Evolutionary conservation across 1,140 invertebrate genomes (phyloP), one percentile per base, ranked within the genome.

Genomic region (Sitophilus oryzae): DNA sequence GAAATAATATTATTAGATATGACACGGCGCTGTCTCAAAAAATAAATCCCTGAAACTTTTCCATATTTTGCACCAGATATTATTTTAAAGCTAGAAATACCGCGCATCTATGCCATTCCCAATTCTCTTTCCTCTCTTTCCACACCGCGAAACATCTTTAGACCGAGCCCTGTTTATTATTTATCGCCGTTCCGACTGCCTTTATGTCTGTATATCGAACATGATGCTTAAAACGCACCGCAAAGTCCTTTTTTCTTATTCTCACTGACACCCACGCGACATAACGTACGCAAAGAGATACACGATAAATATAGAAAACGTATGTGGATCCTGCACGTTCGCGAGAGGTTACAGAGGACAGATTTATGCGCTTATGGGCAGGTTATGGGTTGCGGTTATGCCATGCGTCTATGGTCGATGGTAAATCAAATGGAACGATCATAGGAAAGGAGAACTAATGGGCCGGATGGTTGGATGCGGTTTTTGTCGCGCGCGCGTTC

Each of bases 101-200:
- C n/a, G n/a, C n/a, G n/a, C n/a, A n/a, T n/a, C n/a, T n/a, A n/a
- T n/a, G n/a, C n/a, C n/a, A n/a, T n/a, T n/a, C n/a, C n/a, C n/a
- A 5, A 11, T 30, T 30, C 11, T 30, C 11, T 62, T 60, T 48
- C 47, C 60, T 64, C 59, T 64, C 58, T 57, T 59, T 59, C 50
- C 52, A 51, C n/a, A 47, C 40, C 43, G n/a, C 51, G 63, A 56
- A 52, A 46, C 36, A 56, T 19, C 49, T 42, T 49, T 50, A 45
- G 44, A 47, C 38, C 15, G 58, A 50, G 37, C 57, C 48, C 49
- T 43, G 44, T 63, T 37, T 60, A 63, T 63, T 60, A 61, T 64
- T 62, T 59, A 64, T 59, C 54, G 19, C 56, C 50, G 57, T 46
- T 56, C 56, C 62, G n/a, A 56, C 55, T 55, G 60, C 52, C 58